A percentile compares a stretch with the other conserved stretches of the same genome.
Conservation (phyloP, 2,113 vertebrate genomes). For the Balaeniceps rex region DNA sequence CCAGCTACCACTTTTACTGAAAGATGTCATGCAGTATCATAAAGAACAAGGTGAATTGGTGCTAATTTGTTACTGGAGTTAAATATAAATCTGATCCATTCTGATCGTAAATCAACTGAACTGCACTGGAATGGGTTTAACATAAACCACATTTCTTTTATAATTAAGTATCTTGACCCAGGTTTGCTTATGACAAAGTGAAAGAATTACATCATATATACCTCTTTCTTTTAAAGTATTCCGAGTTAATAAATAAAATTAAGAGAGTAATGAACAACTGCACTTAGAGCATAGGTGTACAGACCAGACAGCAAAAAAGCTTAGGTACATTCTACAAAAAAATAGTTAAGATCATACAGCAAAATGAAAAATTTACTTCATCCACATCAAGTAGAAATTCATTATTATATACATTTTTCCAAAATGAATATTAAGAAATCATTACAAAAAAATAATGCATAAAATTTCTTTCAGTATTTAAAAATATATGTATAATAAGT, state of each 20-base stretch:
- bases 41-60: background rate
- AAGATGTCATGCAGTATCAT: background rate
- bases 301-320: background rate
- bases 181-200: background rate
- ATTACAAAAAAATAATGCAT: background rate
- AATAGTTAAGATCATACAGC: background rate
- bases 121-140: background rate
- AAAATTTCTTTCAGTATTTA: background rate
- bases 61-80: background rate
- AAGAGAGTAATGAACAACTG: background rate
- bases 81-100: background rate
- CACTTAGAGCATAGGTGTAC: background rate
- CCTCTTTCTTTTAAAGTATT: background rate
- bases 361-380: background rate
- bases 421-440: background rate
- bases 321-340: background rate
- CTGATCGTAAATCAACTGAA: background rate
- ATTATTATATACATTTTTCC: background rate
- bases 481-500: background rate
- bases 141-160: background rate
- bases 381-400: background rate
- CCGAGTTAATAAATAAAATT: background rate
- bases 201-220: background rate
- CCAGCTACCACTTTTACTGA: background rate
- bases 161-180: background rate